A percentile compares a stretch with the other conserved stretches of the same genome.
Conservation (phyloP, 2,797 vertebrate genomes). For the Brachymystax lenok region DNA sequence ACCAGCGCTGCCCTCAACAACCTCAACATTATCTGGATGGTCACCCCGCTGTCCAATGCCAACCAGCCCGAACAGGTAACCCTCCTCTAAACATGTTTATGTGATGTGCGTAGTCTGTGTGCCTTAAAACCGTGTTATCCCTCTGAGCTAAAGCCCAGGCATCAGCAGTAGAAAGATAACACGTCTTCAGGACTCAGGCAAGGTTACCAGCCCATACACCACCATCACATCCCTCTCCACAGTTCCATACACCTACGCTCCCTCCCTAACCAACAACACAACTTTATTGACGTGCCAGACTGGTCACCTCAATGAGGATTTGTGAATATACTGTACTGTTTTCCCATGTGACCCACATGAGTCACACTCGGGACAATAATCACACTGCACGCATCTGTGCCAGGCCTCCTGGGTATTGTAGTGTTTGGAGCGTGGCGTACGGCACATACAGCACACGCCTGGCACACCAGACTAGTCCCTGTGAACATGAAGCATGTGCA, state of each 20-base stretch:
- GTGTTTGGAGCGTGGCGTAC: not conserved
- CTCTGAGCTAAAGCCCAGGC: too few relatives aligned
- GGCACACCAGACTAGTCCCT: not conserved
- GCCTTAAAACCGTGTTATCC: not conserved
- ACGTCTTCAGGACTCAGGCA: too few relatives aligned
- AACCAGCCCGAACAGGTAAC: conserved; percentile 93
- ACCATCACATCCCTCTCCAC: not conserved
- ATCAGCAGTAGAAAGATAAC: too few relatives aligned
- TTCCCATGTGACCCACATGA: too few relatives aligned
- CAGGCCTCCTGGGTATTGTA: not conserved
- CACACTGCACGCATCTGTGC: too few relatives aligned
- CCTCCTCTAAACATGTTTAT: not conserved
- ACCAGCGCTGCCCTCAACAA: conserved; percentile 96
- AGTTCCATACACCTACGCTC: not conserved
- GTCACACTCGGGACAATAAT: too few relatives aligned
- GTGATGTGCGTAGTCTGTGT: not conserved
- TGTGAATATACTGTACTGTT: too few relatives aligned
- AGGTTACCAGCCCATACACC: not conserved
- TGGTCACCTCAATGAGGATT: too few relatives aligned
- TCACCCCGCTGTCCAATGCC: conserved; percentile 94
- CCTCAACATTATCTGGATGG: conserved; percentile 99
- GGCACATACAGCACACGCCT: not conserved
- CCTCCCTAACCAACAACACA: not conserved
- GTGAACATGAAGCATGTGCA: not conserved
- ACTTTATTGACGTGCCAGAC: not conserved